These are phyloP conservation scores for Auanema freiburgensis DNA, from an alignment of 2,888 invertebrate genomes.

Conservation along the genomic window DNA sequence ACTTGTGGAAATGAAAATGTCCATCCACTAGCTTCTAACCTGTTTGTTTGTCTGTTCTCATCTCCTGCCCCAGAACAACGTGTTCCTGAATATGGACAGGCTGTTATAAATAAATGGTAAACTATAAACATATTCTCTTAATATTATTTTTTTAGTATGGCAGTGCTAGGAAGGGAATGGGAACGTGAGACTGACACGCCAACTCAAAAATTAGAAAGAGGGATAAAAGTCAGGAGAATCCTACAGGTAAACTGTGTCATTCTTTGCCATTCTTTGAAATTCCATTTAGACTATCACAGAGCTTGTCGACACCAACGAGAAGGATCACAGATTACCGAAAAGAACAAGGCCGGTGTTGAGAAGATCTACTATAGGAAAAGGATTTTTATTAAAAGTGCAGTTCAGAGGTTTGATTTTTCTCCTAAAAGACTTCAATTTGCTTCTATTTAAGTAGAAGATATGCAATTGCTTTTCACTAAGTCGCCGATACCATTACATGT, in stretches of 20 bases:
- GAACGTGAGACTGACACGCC: not conserved
- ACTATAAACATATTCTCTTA: not conserved
- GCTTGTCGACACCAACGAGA: slow-evolving; percentile 17
- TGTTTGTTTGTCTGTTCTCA: slow-evolving; percentile 12
- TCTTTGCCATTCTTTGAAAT: not conserved
- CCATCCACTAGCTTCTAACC: slow-evolving; percentile 2
- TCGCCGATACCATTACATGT: slow-evolving; percentile 1
- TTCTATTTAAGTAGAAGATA: slow-evolving; percentile 9
- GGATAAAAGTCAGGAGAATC: not conserved
- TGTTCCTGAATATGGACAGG: not conserved
- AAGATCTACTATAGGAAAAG: slow-evolving; percentile 6
- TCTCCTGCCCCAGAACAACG: slow-evolving; percentile 1
- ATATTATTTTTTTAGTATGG: not conserved
- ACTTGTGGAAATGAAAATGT: slow-evolving; percentile 7
- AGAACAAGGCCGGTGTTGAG: slow-evolving; percentile 8
- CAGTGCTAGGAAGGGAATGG: slow-evolving; percentile 5
- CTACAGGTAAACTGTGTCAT: not conserved
- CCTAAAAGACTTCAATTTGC: not conserved
- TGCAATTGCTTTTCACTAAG: slow-evolving; percentile 8
- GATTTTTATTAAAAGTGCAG: slow-evolving; percentile 3
- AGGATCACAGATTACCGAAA: not conserved
- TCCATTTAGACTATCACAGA: slow-evolving; percentile 12
- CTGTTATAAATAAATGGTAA: slow-evolving; percentile 16
- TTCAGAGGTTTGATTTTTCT: slow-evolving; percentile 11
- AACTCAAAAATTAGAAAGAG: not conserved